Base-by-base conservation (phyloP, 2,113 vertebrate genomes). In the Myodes glareolus region DNA sequence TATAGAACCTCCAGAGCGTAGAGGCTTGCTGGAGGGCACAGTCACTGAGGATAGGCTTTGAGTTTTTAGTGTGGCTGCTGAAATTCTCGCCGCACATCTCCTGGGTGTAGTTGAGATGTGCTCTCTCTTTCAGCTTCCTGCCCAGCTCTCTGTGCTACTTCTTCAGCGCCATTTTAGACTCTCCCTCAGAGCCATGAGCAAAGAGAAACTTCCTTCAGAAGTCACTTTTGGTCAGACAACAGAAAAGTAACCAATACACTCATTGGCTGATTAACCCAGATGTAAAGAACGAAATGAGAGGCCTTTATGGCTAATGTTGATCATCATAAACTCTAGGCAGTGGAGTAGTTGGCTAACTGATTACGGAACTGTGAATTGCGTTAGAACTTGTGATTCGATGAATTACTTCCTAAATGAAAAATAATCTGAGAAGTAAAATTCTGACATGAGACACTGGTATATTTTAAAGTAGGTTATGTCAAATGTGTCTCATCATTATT, bases 391-490 rank as follows among this genome's bases (percentile, higher is more conserved):
- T 82, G 50, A 39, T 85, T 89, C 33, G 90, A 25, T 78, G 70
- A 95, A 93, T 90, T 89, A 78, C 50, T 95, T 94, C 52, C 82
- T 91, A 75, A 84, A 68, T 81, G 70, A 78, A 89, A 61, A 92
- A 50, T 55, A 89, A 68, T 87, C 70, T 27, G 1, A 95, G 25
- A 95, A 86, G n/a, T 88, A 72, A 84, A 91, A 73, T 87, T 89
- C 91, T 67, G 58, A 77, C 87, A 85, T 65, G 36, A 55, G 58
- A 4, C 10, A 39, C 31, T 86, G 33, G 23, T 29, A 52, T 91
- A 72, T 55, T 89, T 96, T 91, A 84, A 96, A 92, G 76, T 61
- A 86, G 42, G 92, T 88, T 52, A 45, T 33, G 19, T 31, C 63
- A 90, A 42, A 31, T 81, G 5, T 81, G 3, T 14, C 7, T 90